These are phyloP conservation scores for Morbakka virulenta DNA, from an alignment of 30 jellyfish, hydroid and myxozoan genomes.

Conservation along the genomic window DNA sequence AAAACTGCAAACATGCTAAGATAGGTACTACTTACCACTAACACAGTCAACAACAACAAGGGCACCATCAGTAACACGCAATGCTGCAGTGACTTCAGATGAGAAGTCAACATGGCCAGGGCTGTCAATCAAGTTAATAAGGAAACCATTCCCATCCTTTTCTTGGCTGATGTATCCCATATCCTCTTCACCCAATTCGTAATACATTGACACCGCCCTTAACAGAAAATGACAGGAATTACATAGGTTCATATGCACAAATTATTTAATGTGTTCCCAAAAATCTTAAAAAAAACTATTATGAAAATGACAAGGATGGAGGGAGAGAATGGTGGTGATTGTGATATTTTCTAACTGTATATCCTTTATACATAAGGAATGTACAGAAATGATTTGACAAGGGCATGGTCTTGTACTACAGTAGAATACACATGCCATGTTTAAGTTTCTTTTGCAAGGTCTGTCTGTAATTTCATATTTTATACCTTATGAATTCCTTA, in stretches of 20 bases:
- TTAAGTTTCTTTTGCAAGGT: too few species aligned
- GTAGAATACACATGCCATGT: too few species aligned
- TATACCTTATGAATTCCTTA: too few species aligned
- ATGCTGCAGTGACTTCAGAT: conserved; percentile 99
- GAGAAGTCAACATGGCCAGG: conserved; percentile 99
- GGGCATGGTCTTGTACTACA: too few species aligned
- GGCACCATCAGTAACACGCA: conserved; percentile 99
- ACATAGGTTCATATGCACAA: too few species aligned
- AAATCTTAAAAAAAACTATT: background rate
- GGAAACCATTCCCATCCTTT: conserved; percentile 94
- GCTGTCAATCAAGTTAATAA: conserved; percentile 96
- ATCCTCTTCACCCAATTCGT: conserved; percentile 85
- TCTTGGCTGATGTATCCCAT: conserved; percentile 60
- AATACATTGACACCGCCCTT: conserved; percentile 99
- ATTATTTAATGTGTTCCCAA: too few species aligned
- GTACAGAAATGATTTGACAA: too few species aligned
- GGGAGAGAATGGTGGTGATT: too few species aligned
- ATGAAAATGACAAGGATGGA: background rate
- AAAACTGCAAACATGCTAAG: too few species aligned
- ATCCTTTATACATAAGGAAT: too few species aligned
- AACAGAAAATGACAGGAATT: background rate
- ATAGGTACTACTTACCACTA: conserved; percentile 99
- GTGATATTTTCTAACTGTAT: too few species aligned
- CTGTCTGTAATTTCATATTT: too few species aligned
- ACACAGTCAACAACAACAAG: conserved; percentile 99